These are phyloP conservation scores for Bolinopsis microptera DNA, from an alignment of 37 sponge, comb jelly and placozoan species.

Conservation along the genomic window DNA sequence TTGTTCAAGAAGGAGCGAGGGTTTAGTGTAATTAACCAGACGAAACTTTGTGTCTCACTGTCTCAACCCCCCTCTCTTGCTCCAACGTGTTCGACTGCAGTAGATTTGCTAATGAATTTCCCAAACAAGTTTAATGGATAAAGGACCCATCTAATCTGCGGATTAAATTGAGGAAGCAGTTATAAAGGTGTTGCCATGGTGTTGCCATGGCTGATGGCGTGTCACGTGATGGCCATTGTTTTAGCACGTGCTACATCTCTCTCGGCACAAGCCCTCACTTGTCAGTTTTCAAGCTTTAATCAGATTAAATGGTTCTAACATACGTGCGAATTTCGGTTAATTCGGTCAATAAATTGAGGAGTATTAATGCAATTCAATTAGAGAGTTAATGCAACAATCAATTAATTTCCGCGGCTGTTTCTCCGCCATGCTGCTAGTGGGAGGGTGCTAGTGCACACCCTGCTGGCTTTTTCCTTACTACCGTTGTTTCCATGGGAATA, in stretches of 20 bases:
- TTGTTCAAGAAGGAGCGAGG: background rate
- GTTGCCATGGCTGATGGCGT: too few species aligned
- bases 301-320: background rate
- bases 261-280: background rate
- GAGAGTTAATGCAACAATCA: background rate
- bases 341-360: background rate
- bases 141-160: background rate
- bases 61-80: background rate
- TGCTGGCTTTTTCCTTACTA: background rate
- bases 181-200: background rate
- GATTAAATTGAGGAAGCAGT: background rate
- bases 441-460: background rate
- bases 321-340: background rate
- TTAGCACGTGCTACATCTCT: background rate
- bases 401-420: background rate
- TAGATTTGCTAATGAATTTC: background rate
- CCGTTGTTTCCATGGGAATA: background rate
- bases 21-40: too few species aligned
- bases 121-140: background rate
- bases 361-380: background rate
- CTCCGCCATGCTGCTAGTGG: background rate
- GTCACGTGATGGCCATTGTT: background rate
- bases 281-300: background rate
- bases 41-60: background rate
- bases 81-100: background rate